Base-by-base conservation (phyloP, 2,888 invertebrate genomes). In the Tolmerus cingulatus region DNA sequence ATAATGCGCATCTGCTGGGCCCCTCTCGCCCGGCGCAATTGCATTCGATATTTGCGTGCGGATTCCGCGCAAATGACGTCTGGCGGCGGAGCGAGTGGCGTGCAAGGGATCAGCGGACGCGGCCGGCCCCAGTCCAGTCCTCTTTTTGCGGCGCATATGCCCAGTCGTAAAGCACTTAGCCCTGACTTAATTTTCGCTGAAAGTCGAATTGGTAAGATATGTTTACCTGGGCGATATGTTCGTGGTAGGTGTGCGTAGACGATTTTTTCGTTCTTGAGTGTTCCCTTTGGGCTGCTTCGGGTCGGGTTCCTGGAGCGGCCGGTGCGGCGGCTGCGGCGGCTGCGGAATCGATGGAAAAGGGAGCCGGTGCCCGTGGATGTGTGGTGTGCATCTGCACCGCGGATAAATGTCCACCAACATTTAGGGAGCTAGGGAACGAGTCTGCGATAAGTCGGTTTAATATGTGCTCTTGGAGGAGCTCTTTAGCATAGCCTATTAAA, bases 1-100 rank as follows among this genome's bases (percentile, higher is more conserved):
- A 89, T 89, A 89, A 89, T 89, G 89, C 89, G 89, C 89, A 89
- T 89, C 89, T 89, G 89, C 89, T 87, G 89, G 74, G 87, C 88
- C 76, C 81, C 85, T 19, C 86, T 34, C 16, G 55, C 81, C 77
- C 16, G 27, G 76, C 55, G 77, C 76, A 55, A 77, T 37, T 86
- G 77, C 51, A 51, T 74, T 74, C 84, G 74, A 43, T 37, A 74
- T 74, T 84, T 84, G 84, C 84, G 84, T 84, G 84, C 37, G 40
- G 84, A 57, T 57, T 51, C 76, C 37, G 77, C 76, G 55, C 86
- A 86, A 86, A 86, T 86, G 86, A 86, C 86, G 86, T 86, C 55
- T 77, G 77, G 16, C 51, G 55, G 76, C 55, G 86, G 76, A 37
- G 23, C 86, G 55, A 86, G 55, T 86, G 37, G 76, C 77, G 23